Percentiles rank a stretch among this genome's conserved stretches.
Evolutionary conservation across 1,140 invertebrate genomes (phyloP).

Genomic region (Nebria ingens): DNA sequence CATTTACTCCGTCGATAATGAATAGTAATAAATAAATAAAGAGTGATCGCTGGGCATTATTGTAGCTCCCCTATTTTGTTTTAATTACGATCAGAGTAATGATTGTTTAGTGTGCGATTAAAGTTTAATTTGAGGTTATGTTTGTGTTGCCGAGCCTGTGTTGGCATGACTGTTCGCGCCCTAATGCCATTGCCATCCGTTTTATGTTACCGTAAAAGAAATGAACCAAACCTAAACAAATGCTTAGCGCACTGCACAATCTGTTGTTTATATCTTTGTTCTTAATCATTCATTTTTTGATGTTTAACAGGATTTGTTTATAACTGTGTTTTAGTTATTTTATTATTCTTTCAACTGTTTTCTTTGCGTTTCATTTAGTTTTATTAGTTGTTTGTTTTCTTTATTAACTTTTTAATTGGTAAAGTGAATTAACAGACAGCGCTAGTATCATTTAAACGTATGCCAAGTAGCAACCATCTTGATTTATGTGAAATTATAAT

Average conservation of each 20-base stretch:
- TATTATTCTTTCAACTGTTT: background rate
- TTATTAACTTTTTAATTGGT: too few relatives aligned
- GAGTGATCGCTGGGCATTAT: background rate
- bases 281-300: background rate
- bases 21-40: background rate
- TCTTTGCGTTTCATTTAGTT: too few relatives aligned
- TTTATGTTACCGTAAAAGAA: background rate
- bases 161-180: background rate
- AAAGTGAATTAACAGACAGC: too few relatives aligned
- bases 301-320: slow-evolving; percentile 2
- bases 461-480: too few relatives aligned
- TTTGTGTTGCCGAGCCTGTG: slow-evolving; percentile 3
- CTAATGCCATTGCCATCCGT: background rate
- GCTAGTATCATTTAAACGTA: too few relatives aligned
- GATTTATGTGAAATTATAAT: too few relatives aligned
- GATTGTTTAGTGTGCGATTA: too few relatives aligned
- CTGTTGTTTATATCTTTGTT: background rate
- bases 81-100: too few relatives aligned
- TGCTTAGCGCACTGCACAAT: background rate
- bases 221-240: too few relatives aligned
- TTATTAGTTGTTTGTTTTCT: too few relatives aligned
- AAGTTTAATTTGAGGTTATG: background rate
- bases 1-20: too few relatives aligned
- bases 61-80: background rate
- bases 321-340: background rate